Evolutionary conservation across 92 coral and sea anemone genomes (phyloP), one percentile per base, ranked within the genome.

Genomic region (Pocillopora grandis): DNA sequence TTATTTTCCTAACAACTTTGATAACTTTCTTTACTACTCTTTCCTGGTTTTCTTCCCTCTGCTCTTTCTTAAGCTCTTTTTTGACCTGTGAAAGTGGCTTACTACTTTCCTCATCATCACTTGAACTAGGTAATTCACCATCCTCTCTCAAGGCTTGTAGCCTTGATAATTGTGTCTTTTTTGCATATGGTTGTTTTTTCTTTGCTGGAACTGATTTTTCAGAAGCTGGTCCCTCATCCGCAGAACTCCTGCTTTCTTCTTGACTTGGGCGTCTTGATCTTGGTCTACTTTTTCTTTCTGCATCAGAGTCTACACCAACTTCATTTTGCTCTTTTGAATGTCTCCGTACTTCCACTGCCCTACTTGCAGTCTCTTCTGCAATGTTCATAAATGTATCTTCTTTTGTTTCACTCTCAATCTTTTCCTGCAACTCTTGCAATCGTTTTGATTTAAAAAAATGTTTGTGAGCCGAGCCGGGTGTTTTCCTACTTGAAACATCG

Each of bases 21-120:
- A 97, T 97, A 10, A 97, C 96, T 82, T 90, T 97, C 19, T 92
- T 92, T 9, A 94, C 98, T 58, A 91, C 89, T 64, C 92, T 92
- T 80, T 78, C 83, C 9, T 71, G 72, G 12, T 8, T 0, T 27
- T 75, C 63, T 12, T 75, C 31, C 18, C 0, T 63, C 42, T 23
- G 79, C 10, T 80, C 85, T 75, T 89, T 90, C 63, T 91, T 75
- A 2, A 93, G 77, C 15, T 90, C 93, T 75, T 90, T 89, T 71
- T 90, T 86, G 36, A 94, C 21, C 20, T 84, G 86, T 2, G 98
- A 80, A 57, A 94, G 90, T 12, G 98, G 98, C 61, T 82, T 88
- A 37, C 78, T 79, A 68, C 93, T 94, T 18, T 94, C 98, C 69
- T 93, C 97, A 78, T 93, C 97, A 60, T 89, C 93, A 49, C 91